Percentiles rank a stretch among this genome's conserved stretches.
These are phyloP conservation scores for Nasonia vitripennis DNA, from an alignment of 1,140 invertebrate genomes.

Conservation along the genomic window DNA sequence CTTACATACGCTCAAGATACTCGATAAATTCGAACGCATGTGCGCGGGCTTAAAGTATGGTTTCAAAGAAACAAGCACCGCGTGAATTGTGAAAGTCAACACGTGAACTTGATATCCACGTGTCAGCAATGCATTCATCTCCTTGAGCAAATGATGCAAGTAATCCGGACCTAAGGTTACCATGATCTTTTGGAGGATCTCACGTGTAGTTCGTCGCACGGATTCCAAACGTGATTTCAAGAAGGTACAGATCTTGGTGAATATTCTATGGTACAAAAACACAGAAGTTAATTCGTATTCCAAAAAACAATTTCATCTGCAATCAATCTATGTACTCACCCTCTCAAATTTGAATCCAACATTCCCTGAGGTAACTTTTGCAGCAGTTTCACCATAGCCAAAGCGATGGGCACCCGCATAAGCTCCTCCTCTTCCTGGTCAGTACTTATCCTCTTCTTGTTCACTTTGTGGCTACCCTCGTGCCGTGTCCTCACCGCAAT, in stretches of 20 bases:
- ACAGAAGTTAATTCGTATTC: slow-evolving; percentile 39
- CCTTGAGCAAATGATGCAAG: slow-evolving; percentile 85
- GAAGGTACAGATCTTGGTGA: slow-evolving; percentile 92
- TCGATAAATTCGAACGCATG: slow-evolving; percentile 85
- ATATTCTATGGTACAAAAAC: slow-evolving; percentile 75
- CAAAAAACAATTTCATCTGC: background rate
- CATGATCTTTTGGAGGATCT: slow-evolving; percentile 94
- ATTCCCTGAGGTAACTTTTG: slow-evolving; percentile 88
- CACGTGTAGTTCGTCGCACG: slow-evolving; percentile 88
- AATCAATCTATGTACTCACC: slow-evolving; percentile 76
- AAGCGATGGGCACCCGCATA: slow-evolving; percentile 90
- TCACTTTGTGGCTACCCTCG: slow-evolving; percentile 88
- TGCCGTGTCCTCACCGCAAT: slow-evolving; percentile 85
- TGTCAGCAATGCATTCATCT: slow-evolving; percentile 87
- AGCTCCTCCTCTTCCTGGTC: slow-evolving; percentile 92
- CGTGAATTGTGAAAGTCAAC: slow-evolving; percentile 91
- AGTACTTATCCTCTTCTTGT: slow-evolving; percentile 79
- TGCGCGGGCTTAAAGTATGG: slow-evolving; percentile 80
- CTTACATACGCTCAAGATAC: slow-evolving; percentile 88
- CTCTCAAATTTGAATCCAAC: slow-evolving; percentile 85
- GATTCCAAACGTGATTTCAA: slow-evolving; percentile 92
- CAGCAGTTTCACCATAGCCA: slow-evolving; percentile 94
- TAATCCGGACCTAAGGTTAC: slow-evolving; percentile 88
- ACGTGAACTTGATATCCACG: slow-evolving; percentile 97
- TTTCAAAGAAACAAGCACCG: slow-evolving; percentile 85